Evolutionary conservation across 2,888 invertebrate genomes (phyloP).

Genomic region (Callosobruchus maculatus): DNA sequence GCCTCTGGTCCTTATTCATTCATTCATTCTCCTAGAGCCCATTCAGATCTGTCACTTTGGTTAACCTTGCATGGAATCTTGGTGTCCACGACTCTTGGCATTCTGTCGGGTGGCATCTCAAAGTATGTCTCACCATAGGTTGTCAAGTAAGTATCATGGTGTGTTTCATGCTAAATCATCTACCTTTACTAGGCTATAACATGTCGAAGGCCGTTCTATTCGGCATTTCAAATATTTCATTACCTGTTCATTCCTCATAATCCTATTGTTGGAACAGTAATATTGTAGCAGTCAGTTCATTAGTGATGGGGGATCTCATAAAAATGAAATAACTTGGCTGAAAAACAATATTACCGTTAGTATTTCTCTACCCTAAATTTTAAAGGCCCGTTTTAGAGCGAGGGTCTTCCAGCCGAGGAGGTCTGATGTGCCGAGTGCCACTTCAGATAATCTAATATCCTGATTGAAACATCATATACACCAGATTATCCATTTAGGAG

Average conservation of each 20-base stretch:
- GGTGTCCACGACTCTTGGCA: no score
- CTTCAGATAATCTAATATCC: slow-evolving; percentile 31
- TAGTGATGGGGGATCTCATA: slow-evolving; percentile 18
- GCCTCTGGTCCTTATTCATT: no score
- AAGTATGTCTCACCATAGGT: no score
- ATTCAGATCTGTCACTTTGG: no score
- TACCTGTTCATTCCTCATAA: neutral
- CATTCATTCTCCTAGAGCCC: no score
- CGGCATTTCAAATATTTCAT: neutral
- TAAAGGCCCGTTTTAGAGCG: slow-evolving; percentile 14
- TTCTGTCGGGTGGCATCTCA: no score
- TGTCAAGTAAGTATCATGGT: no score
- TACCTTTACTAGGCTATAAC: neutral
- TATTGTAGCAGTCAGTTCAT: slow-evolving; percentile 9
- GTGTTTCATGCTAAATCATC: no score
- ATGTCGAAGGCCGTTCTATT: neutral
- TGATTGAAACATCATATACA: slow-evolving; percentile 23
- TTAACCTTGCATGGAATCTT: no score
- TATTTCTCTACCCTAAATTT: slow-evolving; percentile 21
- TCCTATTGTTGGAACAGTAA: neutral
- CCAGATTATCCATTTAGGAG: slow-evolving; percentile 8
- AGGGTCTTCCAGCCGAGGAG: slow-evolving; percentile 16
- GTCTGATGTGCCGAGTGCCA: slow-evolving; percentile 14
- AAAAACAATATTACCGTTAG: slow-evolving; percentile 23
- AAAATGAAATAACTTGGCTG: slow-evolving; percentile 4